These are phyloP conservation scores for Pogonomyrmex californicus DNA, from an alignment of 1,140 invertebrate species.

Conservation along the genomic window DNA sequence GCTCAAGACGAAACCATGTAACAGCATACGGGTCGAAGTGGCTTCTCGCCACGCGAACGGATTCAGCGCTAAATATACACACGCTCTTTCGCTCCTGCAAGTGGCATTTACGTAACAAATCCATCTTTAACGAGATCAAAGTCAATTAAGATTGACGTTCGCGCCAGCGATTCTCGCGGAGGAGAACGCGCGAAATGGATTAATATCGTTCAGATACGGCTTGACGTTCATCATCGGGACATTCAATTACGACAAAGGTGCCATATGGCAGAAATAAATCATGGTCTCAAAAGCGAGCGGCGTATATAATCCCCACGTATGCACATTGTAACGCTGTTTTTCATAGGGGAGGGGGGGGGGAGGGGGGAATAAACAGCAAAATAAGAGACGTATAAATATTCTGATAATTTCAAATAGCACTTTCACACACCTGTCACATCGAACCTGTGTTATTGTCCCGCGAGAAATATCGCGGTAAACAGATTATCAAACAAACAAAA, in stretches of 20 bases:
- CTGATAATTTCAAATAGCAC: not conserved
- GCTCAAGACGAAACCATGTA: conserved; percentile 56
- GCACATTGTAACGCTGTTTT: not conserved
- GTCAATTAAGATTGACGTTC: conserved; percentile 30
- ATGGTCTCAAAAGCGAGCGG: not conserved
- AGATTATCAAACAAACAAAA: not conserved
- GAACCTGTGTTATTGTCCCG: not conserved
- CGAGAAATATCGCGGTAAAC: not conserved
- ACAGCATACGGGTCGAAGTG: conserved; percentile 40
- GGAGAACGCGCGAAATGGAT: conserved; percentile 11
- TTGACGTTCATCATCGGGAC: not conserved
- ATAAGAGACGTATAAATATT: not conserved
- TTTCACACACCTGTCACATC: not conserved
- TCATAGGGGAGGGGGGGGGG: not conserved
- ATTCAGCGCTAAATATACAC: conserved; percentile 52
- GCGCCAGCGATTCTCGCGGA: not conserved
- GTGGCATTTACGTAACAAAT: conserved; percentile 51
- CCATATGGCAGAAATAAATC: not conserved
- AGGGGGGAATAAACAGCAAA: not conserved
- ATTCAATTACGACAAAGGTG: not conserved
- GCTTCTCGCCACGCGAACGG: conserved; percentile 21
- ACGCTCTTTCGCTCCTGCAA: conserved; percentile 39
- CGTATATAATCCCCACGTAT: not conserved
- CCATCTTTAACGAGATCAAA: conserved; percentile 45
- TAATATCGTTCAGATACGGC: not conserved